Evolutionary conservation across 1,140 invertebrate species (phyloP), one percentile per base, ranked within the genome.

Genomic region (Cotesia glomerata): DNA sequence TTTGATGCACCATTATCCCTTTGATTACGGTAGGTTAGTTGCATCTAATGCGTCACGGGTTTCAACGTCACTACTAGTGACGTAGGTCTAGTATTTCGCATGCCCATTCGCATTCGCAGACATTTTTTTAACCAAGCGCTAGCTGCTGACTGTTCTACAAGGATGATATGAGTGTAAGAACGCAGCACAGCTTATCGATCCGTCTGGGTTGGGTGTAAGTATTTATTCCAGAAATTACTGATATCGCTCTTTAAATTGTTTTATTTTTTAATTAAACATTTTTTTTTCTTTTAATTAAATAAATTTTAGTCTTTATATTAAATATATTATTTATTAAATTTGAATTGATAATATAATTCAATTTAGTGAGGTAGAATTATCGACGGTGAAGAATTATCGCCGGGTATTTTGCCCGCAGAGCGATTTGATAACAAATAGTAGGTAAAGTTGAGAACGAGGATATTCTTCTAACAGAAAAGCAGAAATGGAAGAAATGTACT

Each of bases 11-110:
- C 81, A 84, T 84, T 80, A 77, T 85, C 75, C 80, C 78, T 79
- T 79, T 79, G 80, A 85, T 86, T 86, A 82, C 79, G 81, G 82
- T 85, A 86, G 84, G 84, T 85, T 85, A 85, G 83, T 85, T 86
- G 84, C 85, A 86, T 86, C 79, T 69, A 14, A 34, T 71, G 69
- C 76, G 76, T 75, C 74, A 78, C 45, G 52, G 8, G 45, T 66
- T 45, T 51, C 16, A 45, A 69, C 69, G 73, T 72, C 64, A 64
- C 16, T 51, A 45, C 26, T 56, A 58, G 45, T 56, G 16, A 64
- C 66, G 68, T 62, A 52, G 54, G 45, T 18, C 9, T 5, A 18
- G 16, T 9, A 26, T 58, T 16, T 18, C 11, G 5, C 39, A 11
- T 45, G 2, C 5, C 39, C 39, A 45, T 7, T 45, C 16, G 34